A percentile compares a stretch with the other conserved stretches of the same genome.
Conservation (phyloP, 2,113 vertebrate genomes). For the Plectropomus leopardus region DNA sequence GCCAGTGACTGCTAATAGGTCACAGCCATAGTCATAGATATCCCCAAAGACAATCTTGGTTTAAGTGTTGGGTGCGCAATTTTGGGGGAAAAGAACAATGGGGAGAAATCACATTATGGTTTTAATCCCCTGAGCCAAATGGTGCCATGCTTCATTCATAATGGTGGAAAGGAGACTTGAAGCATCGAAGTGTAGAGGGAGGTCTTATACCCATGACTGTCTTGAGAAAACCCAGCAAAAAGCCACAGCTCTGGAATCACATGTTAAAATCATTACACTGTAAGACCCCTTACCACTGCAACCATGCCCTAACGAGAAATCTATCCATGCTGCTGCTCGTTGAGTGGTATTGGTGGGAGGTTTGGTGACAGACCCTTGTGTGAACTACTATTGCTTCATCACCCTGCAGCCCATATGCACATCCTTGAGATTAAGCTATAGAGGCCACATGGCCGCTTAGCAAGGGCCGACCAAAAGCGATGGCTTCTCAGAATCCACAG, state of each 20-base stretch:
- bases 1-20: slow-evolving; percentile 62
- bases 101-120: slow-evolving; percentile 56
- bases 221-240: slow-evolving; percentile 55
- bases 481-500: slow-evolving; percentile 67
- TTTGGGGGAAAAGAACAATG: slow-evolving; percentile 43
- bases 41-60: slow-evolving; percentile 48
- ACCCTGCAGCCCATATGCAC: slow-evolving; percentile 44
- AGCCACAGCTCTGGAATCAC: slow-evolving; percentile 63
- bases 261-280: slow-evolving; percentile 65
- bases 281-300: slow-evolving; percentile 51
- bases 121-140: slow-evolving; percentile 50
- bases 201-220: slow-evolving; percentile 52
- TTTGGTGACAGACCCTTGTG: slow-evolving; percentile 52
- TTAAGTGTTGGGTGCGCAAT: slow-evolving; percentile 26
- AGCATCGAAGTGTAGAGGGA: slow-evolving; percentile 49
- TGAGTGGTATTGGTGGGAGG: slow-evolving; percentile 54
- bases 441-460: slow-evolving; percentile 44
- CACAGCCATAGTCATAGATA: slow-evolving; percentile 51
- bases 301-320: slow-evolving; percentile 47
- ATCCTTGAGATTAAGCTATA: slow-evolving; percentile 65
- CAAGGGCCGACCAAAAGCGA: slow-evolving; percentile 49
- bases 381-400: slow-evolving; percentile 56
- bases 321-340: slow-evolving; percentile 41
- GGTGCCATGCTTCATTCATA: slow-evolving; percentile 62
- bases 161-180: slow-evolving; percentile 62